A percentile compares a stretch with the other conserved stretches of the same genome.
Evolutionary conservation across 2,888 invertebrate genomes (phyloP).

Genomic region (Lottia scabra): DNA sequence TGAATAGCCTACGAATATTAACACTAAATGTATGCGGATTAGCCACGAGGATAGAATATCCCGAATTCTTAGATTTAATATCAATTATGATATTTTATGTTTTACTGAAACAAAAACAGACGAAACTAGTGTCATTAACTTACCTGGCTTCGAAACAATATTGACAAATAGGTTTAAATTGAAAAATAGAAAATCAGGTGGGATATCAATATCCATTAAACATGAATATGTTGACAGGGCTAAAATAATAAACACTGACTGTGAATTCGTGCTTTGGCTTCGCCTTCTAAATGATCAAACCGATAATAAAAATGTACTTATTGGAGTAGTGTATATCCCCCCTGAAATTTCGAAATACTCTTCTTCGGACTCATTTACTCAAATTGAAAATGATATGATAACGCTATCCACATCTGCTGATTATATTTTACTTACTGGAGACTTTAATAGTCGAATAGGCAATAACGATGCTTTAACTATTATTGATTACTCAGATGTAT

Average conservation of each 20-base stretch:
- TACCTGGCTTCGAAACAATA: neutral
- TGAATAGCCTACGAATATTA: no score
- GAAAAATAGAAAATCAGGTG: constrained; percentile 11
- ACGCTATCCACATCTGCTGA: neutral
- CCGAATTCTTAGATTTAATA: constrained; percentile 6
- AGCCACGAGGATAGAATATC: no score
- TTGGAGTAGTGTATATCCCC: neutral
- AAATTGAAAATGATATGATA: neutral
- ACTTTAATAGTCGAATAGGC: no score
- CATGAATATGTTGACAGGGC: no score
- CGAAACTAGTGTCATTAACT: constrained; percentile 4
- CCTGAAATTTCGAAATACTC: neutral
- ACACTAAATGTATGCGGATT: no score
- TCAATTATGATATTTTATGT: constrained; percentile 11
- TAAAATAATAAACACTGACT: no score
- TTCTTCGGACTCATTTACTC: neutral
- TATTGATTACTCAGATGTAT: no score
- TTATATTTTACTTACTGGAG: neutral
- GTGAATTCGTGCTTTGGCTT: no score
- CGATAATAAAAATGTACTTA: neutral
- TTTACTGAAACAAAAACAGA: constrained; percentile 17
- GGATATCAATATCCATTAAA: constrained; percentile 4
- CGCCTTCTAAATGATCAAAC: neutral
- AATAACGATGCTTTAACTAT: no score
- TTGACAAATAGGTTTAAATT: constrained; percentile 11